Evolutionary conservation across 2,888 invertebrate species (phyloP), one percentile per base, ranked within the genome.

Genomic region (Drosophila recens): DNA sequence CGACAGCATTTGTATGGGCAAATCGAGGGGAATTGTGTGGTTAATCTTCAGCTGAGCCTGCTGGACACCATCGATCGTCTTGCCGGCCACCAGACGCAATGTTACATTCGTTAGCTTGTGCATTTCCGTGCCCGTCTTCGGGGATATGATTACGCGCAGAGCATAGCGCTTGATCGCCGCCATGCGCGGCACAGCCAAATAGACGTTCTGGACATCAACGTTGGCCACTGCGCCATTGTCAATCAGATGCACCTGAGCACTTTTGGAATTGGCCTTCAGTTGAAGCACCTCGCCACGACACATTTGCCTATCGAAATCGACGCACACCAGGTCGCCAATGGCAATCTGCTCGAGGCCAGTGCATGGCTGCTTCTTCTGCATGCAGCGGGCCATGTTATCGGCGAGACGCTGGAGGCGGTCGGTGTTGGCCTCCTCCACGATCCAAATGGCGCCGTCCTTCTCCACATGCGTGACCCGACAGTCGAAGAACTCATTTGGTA

Each of bases 361-460:
- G 10, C 45, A 61, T 1, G 56, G 45, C 30, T 58, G 52, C 5
- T 59, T 57, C 2, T 40, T 4, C 11, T 13, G 45, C 42, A 67
- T 17, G 20, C 13, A 23, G 8, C 23, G 48, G 6, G 30, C 20
- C 33, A 82, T 69, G 2, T 30, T 51, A 0, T 45, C 13, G 3
- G 52, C 20, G 0, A 84, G 23, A 0, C 27, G 36, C 40, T 69
- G 45, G 45, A 85, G 17, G 2, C 10, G 10, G 20, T 67, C 54
- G 10, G 20, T 4, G 27, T 72, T 54, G 8, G 20, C 43, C 5
- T 30, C 27, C 5, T 62, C 36, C 3, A 75, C 3, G 1, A 84
- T 63, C 80, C 83, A 84, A 23, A 82, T 34, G 15, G 30, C 4
- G 0, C 83, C 88, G 0, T 75, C 53, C 0, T 38, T 11, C 17